phyloP scores from a whole-genome alignment of 2,888 invertebrate genomes.

The Beris morrisii region DNA sequence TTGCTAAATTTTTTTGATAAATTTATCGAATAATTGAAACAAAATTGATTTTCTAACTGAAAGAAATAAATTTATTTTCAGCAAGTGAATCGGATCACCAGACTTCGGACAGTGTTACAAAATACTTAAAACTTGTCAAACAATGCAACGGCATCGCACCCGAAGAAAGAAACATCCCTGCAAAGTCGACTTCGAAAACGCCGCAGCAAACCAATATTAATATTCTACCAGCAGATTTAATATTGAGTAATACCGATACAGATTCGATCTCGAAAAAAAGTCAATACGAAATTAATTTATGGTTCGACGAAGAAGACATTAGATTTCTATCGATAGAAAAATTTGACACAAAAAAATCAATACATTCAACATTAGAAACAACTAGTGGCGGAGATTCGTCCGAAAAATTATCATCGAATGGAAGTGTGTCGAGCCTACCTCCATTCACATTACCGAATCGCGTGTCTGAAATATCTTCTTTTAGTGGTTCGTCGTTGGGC shows the following conservation, averaged over 20 bases:
- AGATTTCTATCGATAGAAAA: conserved; percentile 41
- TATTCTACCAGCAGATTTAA: background rate
- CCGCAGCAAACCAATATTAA: background rate
- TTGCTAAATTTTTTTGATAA: too few species aligned
- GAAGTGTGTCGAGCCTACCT: conserved; percentile 40
- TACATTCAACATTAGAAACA: conserved; percentile 15
- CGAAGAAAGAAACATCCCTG: conserved; percentile 31
- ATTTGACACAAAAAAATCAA: conserved; percentile 32
- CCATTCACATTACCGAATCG: conserved; percentile 36
- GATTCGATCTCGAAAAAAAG: conserved; percentile 34
- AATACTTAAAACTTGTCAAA: conserved; percentile 40
- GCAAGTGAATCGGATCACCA: conserved; percentile 39
- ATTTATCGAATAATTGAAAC: too few species aligned
- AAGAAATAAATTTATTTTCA: conserved; percentile 24
- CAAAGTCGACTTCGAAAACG: background rate
- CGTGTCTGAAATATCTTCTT: background rate
- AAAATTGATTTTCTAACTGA: too few species aligned
- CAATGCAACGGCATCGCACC: conserved; percentile 36
- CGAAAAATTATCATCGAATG: conserved; percentile 39
- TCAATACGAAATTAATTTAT: conserved; percentile 41
- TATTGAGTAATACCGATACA: background rate
- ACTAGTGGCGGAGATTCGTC: conserved; percentile 33
- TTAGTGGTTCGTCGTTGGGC: conserved; percentile 31
- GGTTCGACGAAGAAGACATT: conserved; percentile 40
- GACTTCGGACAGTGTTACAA: conserved; percentile 40